Conservation (phyloP, 2,888 invertebrate genomes). For the Drosophila austrosaltans region DNA sequence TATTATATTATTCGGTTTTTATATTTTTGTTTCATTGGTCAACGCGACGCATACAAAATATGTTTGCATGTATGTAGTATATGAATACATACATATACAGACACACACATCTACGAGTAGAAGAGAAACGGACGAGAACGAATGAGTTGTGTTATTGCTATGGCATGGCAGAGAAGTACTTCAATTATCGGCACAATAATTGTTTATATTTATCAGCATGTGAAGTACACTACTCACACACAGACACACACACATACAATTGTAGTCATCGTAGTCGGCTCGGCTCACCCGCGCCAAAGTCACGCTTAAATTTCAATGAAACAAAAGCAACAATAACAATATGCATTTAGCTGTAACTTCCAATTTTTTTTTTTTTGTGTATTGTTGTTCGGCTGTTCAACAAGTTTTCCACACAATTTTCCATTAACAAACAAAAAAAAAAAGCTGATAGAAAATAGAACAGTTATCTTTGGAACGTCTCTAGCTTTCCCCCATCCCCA, state of each 20-base stretch:
- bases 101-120: no score
- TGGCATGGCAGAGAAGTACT: slow-evolving; percentile 42
- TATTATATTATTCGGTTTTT: slow-evolving; percentile 6
- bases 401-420: slow-evolving; percentile 61
- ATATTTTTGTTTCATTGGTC: slow-evolving; percentile 18
- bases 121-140: slow-evolving; percentile 12
- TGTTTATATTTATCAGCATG: slow-evolving; percentile 73
- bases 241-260: not conserved
- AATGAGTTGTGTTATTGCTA: slow-evolving; percentile 38
- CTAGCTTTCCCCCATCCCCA: not conserved
- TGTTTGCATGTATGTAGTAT: slow-evolving; percentile 4
- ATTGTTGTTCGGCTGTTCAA: slow-evolving; percentile 18
- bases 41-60: slow-evolving; percentile 53
- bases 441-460: slow-evolving; percentile 10
- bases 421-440: slow-evolving; percentile 53
- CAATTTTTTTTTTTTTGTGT: slow-evolving; percentile 2
- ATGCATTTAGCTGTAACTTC: slow-evolving; percentile 14
- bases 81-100: no score
- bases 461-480: slow-evolving; percentile 5
- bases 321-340: slow-evolving; percentile 27
- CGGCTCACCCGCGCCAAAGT: slow-evolving; percentile 58
- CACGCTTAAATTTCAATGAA: slow-evolving; percentile 71
- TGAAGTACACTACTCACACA: slow-evolving; percentile 51
- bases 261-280: not conserved
- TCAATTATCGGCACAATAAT: slow-evolving; percentile 76